Conservation (phyloP, 2,888 invertebrate genomes). For the Eucera pruinosa region DNA sequence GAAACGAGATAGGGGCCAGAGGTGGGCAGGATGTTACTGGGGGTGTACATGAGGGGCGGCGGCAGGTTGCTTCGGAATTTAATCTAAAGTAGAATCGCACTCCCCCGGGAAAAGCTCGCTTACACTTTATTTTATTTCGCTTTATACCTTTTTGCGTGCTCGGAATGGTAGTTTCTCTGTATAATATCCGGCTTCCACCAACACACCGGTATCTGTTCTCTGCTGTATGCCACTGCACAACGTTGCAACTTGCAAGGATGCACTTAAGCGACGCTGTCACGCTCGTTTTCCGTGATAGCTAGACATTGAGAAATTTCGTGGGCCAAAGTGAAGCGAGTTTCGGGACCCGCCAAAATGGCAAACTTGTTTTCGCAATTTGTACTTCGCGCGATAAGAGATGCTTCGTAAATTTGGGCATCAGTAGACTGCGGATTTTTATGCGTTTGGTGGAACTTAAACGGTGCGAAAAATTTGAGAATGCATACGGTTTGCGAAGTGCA, state of each 20-base stretch:
- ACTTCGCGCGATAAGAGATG: too few relatives aligned
- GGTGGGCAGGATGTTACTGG: conserved; percentile 4
- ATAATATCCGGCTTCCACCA: conserved; percentile 47
- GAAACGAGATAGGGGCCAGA: conserved; percentile 62
- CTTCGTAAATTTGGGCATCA: too few relatives aligned
- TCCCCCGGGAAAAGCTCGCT: conserved; percentile 65
- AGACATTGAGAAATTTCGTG: background rate
- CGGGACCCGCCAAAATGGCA: background rate
- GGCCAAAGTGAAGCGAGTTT: background rate
- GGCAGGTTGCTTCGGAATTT: conserved; percentile 76
- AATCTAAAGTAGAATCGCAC: conserved; percentile 80
- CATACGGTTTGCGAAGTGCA: too few relatives aligned
- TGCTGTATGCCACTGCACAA: background rate
- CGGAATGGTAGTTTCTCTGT: conserved; percentile 59
- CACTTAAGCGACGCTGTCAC: conserved; percentile 34
- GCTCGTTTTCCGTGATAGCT: background rate
- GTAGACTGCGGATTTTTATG: too few relatives aligned
- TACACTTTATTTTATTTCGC: conserved; percentile 73
- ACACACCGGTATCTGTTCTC: background rate
- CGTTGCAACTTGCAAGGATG: background rate
- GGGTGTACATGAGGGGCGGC: conserved; percentile 9
- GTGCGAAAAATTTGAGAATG: too few relatives aligned
- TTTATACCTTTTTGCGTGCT: conserved; percentile 69
- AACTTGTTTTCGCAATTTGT: too few relatives aligned
- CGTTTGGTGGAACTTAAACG: too few relatives aligned